These are phyloP conservation scores for Molossus molossus DNA, from an alignment of 2,797 vertebrate species.

Conservation along the genomic window DNA sequence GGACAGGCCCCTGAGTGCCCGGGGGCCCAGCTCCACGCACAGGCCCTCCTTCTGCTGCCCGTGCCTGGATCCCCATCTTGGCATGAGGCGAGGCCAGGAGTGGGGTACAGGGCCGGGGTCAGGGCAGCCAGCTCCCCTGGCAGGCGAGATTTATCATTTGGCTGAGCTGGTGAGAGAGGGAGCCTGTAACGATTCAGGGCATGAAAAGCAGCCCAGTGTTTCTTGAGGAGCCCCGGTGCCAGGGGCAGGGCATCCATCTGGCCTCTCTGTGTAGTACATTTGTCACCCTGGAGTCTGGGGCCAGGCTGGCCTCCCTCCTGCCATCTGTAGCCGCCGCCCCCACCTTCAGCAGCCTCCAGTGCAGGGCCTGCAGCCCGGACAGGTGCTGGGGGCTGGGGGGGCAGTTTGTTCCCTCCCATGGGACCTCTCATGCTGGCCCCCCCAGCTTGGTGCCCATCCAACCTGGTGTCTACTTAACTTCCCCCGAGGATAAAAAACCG, in stretches of 20 bases:
- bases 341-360: background rate
- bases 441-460: constrained; percentile 35
- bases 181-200: constrained; percentile 62
- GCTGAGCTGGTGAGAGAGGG: constrained; percentile 69
- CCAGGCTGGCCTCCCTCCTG: constrained; percentile 66
- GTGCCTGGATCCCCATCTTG: constrained; percentile 64
- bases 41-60: background rate
- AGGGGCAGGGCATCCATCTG: constrained; percentile 81
- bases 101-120: constrained; percentile 70
- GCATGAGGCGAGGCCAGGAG: constrained; percentile 62
- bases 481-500: background rate
- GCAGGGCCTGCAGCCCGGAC: background rate
- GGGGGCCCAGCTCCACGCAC: background rate
- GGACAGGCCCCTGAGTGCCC: background rate
- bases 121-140: constrained; percentile 77
- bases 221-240: constrained; percentile 69
- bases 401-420: background rate
- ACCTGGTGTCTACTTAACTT: background rate
- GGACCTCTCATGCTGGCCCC: background rate
- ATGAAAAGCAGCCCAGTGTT: constrained; percentile 81
- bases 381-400: background rate
- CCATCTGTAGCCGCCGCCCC: background rate
- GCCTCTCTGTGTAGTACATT: constrained; percentile 76
- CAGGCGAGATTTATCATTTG: constrained; percentile 85
- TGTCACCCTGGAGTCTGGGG: constrained; percentile 70